Percentiles rank a stretch among this genome's conserved stretches.
Conservation (phyloP, 2,113 vertebrate species). For the Lepus timidus region DNA sequence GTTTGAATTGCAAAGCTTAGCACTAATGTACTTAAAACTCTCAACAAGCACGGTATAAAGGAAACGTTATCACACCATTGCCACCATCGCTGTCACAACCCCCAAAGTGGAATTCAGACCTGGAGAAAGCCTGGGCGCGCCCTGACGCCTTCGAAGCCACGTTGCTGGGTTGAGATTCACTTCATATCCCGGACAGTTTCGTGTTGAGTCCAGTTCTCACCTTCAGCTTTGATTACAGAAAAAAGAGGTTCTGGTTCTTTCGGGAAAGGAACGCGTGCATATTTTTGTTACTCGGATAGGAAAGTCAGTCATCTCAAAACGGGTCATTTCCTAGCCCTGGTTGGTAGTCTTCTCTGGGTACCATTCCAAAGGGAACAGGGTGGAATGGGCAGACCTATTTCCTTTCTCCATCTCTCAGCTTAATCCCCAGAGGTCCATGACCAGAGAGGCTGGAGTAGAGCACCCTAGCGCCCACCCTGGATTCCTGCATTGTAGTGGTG, state of each 20-base stretch:
- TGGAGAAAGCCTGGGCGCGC: background rate
- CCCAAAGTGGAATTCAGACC: background rate
- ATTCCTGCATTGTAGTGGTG: background rate
- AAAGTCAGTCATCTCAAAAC: background rate
- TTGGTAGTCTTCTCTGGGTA: constrained; percentile 18
- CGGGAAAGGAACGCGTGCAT: background rate
- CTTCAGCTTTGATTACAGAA: background rate
- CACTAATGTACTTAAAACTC: background rate
- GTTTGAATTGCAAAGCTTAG: background rate
- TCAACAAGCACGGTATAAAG: background rate
- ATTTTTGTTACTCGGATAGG: background rate
- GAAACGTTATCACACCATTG: background rate
- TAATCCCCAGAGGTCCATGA: background rate
- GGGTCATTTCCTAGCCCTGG: background rate
- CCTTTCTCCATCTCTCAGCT: background rate
- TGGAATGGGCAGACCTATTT: background rate
- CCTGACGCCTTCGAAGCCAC: background rate
- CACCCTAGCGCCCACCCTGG: background rate
- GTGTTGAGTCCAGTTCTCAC: background rate
- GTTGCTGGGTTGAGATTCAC: background rate
- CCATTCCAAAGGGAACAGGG: background rate
- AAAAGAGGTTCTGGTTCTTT: background rate
- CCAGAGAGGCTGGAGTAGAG: background rate
- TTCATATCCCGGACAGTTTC: background rate
- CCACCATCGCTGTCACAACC: background rate